These are phyloP conservation scores for Sinodicranocentrus sp. DNA, from an alignment of 2,888 invertebrate genomes.

Conservation along the genomic window DNA sequence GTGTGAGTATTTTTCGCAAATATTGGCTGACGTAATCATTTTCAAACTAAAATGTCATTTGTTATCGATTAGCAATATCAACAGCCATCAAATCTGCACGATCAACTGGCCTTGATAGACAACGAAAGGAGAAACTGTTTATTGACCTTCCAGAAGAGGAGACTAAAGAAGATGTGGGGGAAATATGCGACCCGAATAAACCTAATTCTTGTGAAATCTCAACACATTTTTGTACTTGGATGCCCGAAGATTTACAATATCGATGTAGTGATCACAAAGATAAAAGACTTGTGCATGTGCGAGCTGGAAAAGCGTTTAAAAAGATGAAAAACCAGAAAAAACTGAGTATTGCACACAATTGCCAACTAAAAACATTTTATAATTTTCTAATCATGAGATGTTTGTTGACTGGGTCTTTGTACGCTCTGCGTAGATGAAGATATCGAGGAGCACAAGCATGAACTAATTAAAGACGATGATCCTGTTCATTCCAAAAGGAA, in stretches of 20 bases:
- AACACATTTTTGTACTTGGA: conserved; percentile 12
- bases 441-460: neutral
- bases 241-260: conserved; percentile 21
- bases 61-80: too few species aligned
- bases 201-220: conserved; percentile 15
- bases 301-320: neutral
- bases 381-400: neutral
- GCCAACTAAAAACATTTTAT: neutral
- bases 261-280: neutral
- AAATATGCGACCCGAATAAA: conserved; percentile 43
- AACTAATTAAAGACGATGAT: neutral
- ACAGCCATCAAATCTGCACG: too few species aligned
- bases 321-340: neutral
- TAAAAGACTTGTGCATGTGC: neutral
- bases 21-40: too few species aligned
- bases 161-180: neutral
- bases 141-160: neutral
- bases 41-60: too few species aligned
- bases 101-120: too few species aligned
- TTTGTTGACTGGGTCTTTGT: neutral
- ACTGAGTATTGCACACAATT: too few species aligned
- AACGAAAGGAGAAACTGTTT: too few species aligned
- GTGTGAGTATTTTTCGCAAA: too few species aligned
- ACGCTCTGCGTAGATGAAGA: neutral
- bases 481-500: neutral